Conservation (phyloP, 2,113 vertebrate species). For the Pteruthius melanotis region DNA sequence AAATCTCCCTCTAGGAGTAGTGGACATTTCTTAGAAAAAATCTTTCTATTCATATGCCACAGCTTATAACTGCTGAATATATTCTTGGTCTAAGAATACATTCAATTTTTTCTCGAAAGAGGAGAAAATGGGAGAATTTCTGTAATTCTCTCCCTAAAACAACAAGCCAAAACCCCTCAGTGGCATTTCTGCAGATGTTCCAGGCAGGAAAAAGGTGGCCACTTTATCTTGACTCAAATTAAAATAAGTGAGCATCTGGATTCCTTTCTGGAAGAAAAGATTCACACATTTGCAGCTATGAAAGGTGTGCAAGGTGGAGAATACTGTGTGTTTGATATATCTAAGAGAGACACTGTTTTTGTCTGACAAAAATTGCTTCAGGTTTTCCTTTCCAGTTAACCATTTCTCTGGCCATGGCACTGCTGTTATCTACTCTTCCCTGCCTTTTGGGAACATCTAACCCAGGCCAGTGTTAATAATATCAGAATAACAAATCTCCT, state of each 20-base stretch:
- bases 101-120: background rate
- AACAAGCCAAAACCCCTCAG: background rate
- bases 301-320: background rate
- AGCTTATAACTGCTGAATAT: background rate
- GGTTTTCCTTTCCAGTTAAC: background rate
- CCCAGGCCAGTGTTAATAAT: background rate
- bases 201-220: background rate
- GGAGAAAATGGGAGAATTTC: background rate
- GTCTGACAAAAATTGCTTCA: background rate
- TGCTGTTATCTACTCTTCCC: background rate
- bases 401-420: background rate
- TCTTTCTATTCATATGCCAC: background rate
- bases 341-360: background rate
- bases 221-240: background rate
- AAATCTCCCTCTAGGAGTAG: background rate
- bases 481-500: background rate
- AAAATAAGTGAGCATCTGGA: background rate
- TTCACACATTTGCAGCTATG: background rate
- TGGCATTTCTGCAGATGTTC: background rate
- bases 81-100: background rate
- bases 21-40: background rate
- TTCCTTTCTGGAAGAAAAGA: conserved; percentile 1
- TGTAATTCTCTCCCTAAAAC: conserved; percentile 2
- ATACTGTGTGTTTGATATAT: background rate
- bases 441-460: background rate